Conservation (phyloP, 2,888 invertebrate genomes). For the Polietes domitor region DNA sequence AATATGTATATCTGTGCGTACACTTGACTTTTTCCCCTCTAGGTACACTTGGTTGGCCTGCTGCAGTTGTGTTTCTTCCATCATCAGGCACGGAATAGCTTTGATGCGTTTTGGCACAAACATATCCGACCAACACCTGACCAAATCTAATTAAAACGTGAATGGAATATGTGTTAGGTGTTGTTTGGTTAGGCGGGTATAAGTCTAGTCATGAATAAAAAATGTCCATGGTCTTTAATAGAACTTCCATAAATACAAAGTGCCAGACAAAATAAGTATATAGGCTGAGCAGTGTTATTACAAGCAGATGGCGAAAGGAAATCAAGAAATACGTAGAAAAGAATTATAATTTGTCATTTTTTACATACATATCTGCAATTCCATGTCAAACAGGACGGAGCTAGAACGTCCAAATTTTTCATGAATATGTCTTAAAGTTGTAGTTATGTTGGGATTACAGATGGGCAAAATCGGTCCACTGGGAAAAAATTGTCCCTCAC, state of each 20-base stretch:
- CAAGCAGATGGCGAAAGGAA: too few relatives aligned
- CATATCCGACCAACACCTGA: not conserved
- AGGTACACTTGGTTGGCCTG: not conserved
- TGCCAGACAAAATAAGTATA: not conserved
- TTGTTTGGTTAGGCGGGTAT: not conserved
- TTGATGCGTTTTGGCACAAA: constrained; percentile 12
- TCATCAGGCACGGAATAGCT: not conserved
- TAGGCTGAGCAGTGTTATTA: too few relatives aligned
- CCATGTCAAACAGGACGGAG: too few relatives aligned
- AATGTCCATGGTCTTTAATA: not conserved
- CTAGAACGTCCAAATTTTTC: too few relatives aligned
- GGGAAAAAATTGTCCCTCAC: too few relatives aligned
- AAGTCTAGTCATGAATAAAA: not conserved
- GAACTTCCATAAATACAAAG: constrained; percentile 13
- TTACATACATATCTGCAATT: too few relatives aligned
- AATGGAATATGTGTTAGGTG: constrained; percentile 20
- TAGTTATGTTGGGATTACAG: too few relatives aligned
- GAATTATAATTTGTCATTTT: too few relatives aligned
- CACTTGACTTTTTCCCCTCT: not conserved
- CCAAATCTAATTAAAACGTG: constrained; percentile 36
- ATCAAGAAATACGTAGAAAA: too few relatives aligned
- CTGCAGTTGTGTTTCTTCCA: not conserved
- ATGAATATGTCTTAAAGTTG: too few relatives aligned
- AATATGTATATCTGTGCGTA: not conserved
- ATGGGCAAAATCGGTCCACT: too few relatives aligned